phyloP scores from a whole-genome alignment of 1,140 invertebrate species.

The Nomia melanderi region DNA sequence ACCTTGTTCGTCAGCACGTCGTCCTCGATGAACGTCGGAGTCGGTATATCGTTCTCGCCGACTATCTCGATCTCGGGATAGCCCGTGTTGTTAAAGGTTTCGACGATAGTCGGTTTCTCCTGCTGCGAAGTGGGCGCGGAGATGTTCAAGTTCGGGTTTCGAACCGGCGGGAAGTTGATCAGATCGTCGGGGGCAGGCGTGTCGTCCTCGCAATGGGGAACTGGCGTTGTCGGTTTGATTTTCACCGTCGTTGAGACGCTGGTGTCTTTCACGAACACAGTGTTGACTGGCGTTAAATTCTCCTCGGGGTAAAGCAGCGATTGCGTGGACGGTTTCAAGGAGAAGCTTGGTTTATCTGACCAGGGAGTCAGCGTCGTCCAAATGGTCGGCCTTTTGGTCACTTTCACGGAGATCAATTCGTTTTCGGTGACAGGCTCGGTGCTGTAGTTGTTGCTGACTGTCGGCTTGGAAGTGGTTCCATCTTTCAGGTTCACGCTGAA shows the following conservation, averaged over 20 bases:
- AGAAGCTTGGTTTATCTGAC: conserved; percentile 73
- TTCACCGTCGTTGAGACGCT: neutral
- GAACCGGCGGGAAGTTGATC: conserved; percentile 90
- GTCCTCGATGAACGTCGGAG: conserved; percentile 87
- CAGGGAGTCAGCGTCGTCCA: conserved; percentile 74
- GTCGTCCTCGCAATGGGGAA: conserved; percentile 73
- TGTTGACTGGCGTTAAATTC: conserved; percentile 53
- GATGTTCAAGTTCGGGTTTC: conserved; percentile 89
- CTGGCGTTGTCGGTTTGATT: conserved; percentile 51
- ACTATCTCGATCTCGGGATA: conserved; percentile 78
- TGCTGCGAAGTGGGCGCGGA: conserved; percentile 79
- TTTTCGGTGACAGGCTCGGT: conserved; percentile 29
- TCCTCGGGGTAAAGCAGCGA: conserved; percentile 45
- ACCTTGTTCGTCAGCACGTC: conserved; percentile 89
- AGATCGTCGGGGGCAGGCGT: conserved; percentile 85
- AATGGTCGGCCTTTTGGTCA: conserved; percentile 59
- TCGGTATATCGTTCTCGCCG: conserved; percentile 85
- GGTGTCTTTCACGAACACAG: conserved; percentile 62
- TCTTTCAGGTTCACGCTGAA: conserved; percentile 78
- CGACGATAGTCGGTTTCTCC: conserved; percentile 78
- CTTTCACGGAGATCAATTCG: conserved; percentile 12
- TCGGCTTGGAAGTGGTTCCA: conserved; percentile 63
- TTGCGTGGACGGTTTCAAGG: conserved; percentile 66
- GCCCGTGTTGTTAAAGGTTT: conserved; percentile 82
- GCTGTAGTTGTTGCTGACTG: conserved; percentile 16